Percentiles rank a stretch among this genome's conserved stretches.
Evolutionary conservation across 2,888 invertebrate species (phyloP).

Genomic region (Boloria euphrosyne): DNA sequence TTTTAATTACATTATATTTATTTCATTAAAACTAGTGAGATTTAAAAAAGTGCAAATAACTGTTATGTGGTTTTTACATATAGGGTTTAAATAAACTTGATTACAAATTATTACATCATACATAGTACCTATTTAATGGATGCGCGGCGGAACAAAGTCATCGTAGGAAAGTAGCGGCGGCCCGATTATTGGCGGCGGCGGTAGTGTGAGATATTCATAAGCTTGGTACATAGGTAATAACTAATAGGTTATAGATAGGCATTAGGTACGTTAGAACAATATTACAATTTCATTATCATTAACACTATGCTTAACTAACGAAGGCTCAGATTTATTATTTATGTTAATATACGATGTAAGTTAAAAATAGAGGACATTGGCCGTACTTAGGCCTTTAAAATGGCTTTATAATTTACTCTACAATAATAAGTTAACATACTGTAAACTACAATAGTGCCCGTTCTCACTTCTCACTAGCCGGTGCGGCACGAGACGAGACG

Average conservation of each 20-base stretch:
- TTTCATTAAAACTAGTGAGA: conserved; percentile 52
- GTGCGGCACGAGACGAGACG: background rate
- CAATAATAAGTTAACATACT: conserved; percentile 8
- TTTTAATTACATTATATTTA: conserved; percentile 43
- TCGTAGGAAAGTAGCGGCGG: background rate
- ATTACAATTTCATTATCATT: background rate
- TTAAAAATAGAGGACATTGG: conserved; percentile 3
- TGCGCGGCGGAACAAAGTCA: no score
- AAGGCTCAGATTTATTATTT: conserved; percentile 27
- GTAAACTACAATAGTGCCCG: conserved; percentile 10
- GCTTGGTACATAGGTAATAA: conserved; percentile 44
- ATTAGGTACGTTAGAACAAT: conserved; percentile 12
- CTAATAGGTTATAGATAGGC: conserved; percentile 6
- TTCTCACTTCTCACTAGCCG: background rate
- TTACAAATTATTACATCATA: conserved; percentile 21
- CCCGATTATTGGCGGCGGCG: background rate
- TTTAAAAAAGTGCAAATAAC: conserved; percentile 77
- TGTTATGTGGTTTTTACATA: conserved; percentile 32
- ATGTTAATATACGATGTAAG: conserved; percentile 3
- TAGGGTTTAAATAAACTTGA: conserved; percentile 10
- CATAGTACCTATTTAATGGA: conserved; percentile 8
- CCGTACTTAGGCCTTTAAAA: conserved; percentile 4
- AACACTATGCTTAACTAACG: conserved; percentile 27
- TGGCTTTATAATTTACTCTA: conserved; percentile 8
- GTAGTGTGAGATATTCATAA: conserved; percentile 59